A percentile compares a stretch with the other conserved stretches of the same genome.
These are phyloP conservation scores for Palythoa heliodiscus DNA, from an alignment of 92 coral and sea anemone species.

Conservation along the genomic window DNA sequence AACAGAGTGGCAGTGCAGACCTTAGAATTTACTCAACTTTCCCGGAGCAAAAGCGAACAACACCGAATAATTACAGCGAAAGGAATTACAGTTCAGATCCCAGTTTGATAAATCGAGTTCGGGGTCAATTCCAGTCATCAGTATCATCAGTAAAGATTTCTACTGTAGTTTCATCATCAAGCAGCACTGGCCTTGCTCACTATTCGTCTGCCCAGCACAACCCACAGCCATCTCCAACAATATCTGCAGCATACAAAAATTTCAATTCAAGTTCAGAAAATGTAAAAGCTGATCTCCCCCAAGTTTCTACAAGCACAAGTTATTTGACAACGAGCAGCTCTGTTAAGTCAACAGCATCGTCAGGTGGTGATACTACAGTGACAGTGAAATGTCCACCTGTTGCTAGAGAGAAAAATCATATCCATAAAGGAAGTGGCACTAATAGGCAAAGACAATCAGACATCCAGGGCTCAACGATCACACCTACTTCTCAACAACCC, in stretches of 20 bases:
- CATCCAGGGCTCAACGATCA: not conserved
- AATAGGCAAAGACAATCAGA: not conserved
- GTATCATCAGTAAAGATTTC: not conserved
- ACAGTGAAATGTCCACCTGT: not conserved
- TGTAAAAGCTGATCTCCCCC: not conserved
- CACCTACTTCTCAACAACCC: not conserved
- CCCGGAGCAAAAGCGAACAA: slow-evolving; percentile 1
- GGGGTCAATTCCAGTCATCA: not conserved
- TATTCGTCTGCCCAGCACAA: not conserved
- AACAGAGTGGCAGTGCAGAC: not conserved
- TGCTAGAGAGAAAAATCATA: not conserved
- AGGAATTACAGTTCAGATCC: not conserved
- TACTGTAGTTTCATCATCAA: not conserved
- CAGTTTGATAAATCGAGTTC: not conserved
- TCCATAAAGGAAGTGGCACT: not conserved
- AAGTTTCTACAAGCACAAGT: not conserved
- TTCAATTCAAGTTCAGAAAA: not conserved
- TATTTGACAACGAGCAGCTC: not conserved
- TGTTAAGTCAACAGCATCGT: not conserved
- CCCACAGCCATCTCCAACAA: not conserved
- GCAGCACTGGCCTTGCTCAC: not conserved
- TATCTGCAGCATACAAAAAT: not conserved
- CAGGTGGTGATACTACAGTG: not conserved
- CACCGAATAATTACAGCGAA: not conserved
- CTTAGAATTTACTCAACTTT: not conserved